These are phyloP conservation scores for Calycopis cecrops DNA, from an alignment of 1,140 invertebrate genomes.

Conservation along the genomic window DNA sequence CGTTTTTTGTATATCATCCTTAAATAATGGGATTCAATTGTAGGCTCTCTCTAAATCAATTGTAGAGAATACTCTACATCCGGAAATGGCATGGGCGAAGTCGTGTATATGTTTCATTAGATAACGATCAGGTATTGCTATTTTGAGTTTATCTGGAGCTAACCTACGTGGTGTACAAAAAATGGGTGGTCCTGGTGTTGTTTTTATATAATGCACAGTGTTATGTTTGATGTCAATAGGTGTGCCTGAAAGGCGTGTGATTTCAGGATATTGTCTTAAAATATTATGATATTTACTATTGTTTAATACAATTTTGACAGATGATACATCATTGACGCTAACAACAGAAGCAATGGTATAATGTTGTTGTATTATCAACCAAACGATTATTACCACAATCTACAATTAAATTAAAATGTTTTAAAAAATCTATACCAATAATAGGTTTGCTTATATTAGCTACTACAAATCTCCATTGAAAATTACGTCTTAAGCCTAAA, in stretches of 20 bases:
- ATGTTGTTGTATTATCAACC: not conserved
- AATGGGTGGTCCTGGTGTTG: no score
- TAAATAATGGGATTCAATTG: no score
- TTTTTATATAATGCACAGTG: no score
- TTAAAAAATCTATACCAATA: slow-evolving; percentile 34
- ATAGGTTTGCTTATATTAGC: slow-evolving; percentile 33
- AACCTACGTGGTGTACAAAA: no score
- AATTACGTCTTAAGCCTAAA: slow-evolving; percentile 19
- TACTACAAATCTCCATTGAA: slow-evolving; percentile 23
- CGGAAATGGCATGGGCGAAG: no score
- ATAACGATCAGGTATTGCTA: no score
- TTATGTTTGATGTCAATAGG: no score
- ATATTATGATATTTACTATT: not conserved
- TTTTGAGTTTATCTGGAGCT: no score
- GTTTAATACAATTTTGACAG: not conserved
- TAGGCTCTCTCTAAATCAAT: no score
- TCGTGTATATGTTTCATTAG: no score
- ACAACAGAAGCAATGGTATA: not conserved
- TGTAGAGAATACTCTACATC: no score
- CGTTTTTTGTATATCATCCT: no score
- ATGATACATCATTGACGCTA: not conserved
- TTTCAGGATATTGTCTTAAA: not conserved
- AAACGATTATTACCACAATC: slow-evolving; percentile 1
- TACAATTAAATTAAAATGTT: not conserved
- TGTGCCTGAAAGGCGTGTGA: not conserved